Base-by-base conservation (phyloP, 2,888 invertebrate genomes). In the Lobophora halterata region DNA sequence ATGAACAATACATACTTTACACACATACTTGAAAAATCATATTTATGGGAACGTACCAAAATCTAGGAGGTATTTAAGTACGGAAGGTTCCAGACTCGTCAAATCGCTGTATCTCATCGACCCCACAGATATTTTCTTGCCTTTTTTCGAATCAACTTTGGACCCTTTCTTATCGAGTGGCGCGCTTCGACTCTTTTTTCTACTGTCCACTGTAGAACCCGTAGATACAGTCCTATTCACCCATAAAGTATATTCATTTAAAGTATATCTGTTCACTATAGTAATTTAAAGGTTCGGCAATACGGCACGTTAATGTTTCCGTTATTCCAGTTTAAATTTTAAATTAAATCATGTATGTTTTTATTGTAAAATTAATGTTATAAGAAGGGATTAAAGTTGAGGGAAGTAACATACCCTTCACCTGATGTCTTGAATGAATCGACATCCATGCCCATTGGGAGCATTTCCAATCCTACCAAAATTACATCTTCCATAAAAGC, bases 401-500 rank as follows among this genome's bases (percentile, higher is more conserved):
- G n/a, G n/a, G n/a, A n/a, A n/a, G 8, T 17, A 4, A 31, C 39
- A 12, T 58, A 72, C 75, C 65, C 70, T 4, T 71, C 77, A 3
- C 35, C 42, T 16, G 63, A 61, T 14, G 46, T 25, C 43, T 70
- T 75, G 45, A 67, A 74, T 3, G 55, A 45, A 3, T 80, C 76
- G 12, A 82, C 52, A 54, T 85, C 82, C 5, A 60, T 52, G 11
- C 83, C 83, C 79, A 86, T 79, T 5, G 86, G 65, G 6, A 87
- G 70, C 86, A 87, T 83, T 56, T 83, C 77, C 11, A 87, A 61
- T 1, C 82, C 82, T 19, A 75, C 45, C 29, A 87, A 52, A 46
- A 85, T 76, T 1, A 87, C 77, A 49, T 87, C 86, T 63, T 85
- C 87, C 70, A 81, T 77, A 49, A 87, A 86, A 0, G 83, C 78